Conservation (phyloP, 2,888 invertebrate species). For the Calephelis perditalis region DNA sequence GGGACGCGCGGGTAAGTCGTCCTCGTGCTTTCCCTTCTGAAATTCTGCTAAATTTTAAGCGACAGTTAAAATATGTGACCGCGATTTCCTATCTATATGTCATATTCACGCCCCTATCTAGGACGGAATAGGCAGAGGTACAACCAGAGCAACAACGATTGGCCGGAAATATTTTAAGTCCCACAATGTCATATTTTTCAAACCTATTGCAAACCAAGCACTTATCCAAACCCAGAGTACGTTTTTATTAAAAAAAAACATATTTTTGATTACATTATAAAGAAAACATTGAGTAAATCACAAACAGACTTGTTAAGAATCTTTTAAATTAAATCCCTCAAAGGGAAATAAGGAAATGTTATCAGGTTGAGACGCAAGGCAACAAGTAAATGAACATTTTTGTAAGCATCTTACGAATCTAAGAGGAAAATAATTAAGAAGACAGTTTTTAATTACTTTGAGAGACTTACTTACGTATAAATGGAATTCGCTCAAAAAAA, state of each 20-base stretch:
- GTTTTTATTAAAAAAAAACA: too few relatives aligned
- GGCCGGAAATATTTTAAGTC: too few relatives aligned
- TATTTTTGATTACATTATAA: too few relatives aligned
- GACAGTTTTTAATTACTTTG: conserved; percentile 34
- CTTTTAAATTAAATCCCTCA: conserved; percentile 27
- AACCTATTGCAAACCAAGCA: too few relatives aligned
- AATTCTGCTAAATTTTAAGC: conserved; percentile 65
- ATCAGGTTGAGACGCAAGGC: conserved; percentile 26
- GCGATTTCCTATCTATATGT: not conserved
- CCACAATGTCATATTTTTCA: too few relatives aligned
- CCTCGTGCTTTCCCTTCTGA: conserved; percentile 62
- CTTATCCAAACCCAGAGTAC: too few relatives aligned
- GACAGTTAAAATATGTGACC: conserved; percentile 44
- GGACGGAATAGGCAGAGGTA: too few relatives aligned
- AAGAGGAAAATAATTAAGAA: conserved; percentile 32
- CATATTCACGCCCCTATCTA: too few relatives aligned
- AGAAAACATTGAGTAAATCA: too few relatives aligned
- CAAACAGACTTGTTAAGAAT: conserved; percentile 15
- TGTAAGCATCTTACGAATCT: conserved; percentile 30
- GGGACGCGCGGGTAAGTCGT: conserved; percentile 61
- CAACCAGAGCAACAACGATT: too few relatives aligned
- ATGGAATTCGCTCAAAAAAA: conserved; percentile 38
- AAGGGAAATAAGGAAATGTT: conserved; percentile 24
- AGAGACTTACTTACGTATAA: conserved; percentile 23
- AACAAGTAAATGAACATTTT: conserved; percentile 30